Evolutionary conservation across 2,113 vertebrate genomes (phyloP).

Genomic region (Sceloporus undulatus): DNA sequence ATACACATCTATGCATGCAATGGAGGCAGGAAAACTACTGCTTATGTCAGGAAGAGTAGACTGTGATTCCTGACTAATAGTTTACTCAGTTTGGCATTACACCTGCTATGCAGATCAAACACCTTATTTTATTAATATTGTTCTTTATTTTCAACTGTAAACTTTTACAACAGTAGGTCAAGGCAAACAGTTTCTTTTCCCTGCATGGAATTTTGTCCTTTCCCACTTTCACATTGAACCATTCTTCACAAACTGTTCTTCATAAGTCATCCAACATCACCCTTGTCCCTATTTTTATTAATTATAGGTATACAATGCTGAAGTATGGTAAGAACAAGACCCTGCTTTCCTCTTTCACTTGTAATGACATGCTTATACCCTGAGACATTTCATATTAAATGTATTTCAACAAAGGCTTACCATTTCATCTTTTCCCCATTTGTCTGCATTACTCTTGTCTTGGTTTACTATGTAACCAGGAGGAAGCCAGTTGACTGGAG

Average conservation of each 20-base stretch:
- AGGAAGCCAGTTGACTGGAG: slow-evolving; percentile 98
- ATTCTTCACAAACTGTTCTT: slow-evolving; percentile 2
- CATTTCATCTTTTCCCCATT: slow-evolving; percentile 90
- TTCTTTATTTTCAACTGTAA: background rate
- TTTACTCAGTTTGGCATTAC: background rate
- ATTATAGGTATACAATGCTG: background rate
- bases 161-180: background rate
- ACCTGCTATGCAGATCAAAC: slow-evolving; percentile 3
- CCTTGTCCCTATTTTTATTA: background rate
- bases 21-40: background rate
- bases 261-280: background rate
- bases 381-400: background rate
- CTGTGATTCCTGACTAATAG: background rate
- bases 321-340: background rate
- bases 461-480: slow-evolving; percentile 97
- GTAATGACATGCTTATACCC: rapidly evolving
- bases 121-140: background rate
- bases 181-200: slow-evolving; percentile 7
- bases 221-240: background rate
- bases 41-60: background rate
- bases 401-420: slow-evolving; percentile 74
- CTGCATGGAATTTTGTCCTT: slow-evolving; percentile 9
- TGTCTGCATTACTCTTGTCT: slow-evolving; percentile 91
- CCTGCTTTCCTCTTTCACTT: background rate
- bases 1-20: too few relatives aligned